A percentile compares a stretch with the other conserved stretches of the same genome.
Evolutionary conservation across 2,797 vertebrate genomes (phyloP).

Genomic region (Microctenopoma lineatum): DNA sequence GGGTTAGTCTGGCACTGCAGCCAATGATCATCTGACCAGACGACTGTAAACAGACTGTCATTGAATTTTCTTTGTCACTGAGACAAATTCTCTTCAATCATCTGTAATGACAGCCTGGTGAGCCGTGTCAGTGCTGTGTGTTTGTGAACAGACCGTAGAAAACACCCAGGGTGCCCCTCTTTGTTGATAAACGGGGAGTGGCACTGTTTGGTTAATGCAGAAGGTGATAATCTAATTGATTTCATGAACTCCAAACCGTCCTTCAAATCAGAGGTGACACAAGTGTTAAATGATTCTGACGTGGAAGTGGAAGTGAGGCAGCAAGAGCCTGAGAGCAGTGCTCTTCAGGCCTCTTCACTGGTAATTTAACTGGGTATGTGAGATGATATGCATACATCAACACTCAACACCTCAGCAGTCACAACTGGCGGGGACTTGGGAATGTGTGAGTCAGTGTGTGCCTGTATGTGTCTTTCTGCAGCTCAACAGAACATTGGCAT

Average conservation of each 20-base stretch:
- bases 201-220: slow-evolving; percentile 25
- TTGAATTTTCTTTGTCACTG: slow-evolving; percentile 8
- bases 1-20: slow-evolving; percentile 33
- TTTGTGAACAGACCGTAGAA: slow-evolving; percentile 27
- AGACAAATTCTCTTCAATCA: slow-evolving; percentile 37
- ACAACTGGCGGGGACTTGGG: slow-evolving; percentile 44
- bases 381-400: slow-evolving; percentile 78
- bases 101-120: slow-evolving; percentile 30
- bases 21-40: slow-evolving; percentile 32
- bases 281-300: slow-evolving; percentile 76
- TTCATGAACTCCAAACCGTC: slow-evolving; percentile 72
- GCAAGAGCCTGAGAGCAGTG: slow-evolving; percentile 53
- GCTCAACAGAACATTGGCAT: slow-evolving; percentile 54
- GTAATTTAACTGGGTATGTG: slow-evolving; percentile 77
- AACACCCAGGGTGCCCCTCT: slow-evolving; percentile 32
- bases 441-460: slow-evolving; percentile 25
- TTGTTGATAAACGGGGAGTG: slow-evolving; percentile 48
- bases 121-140: slow-evolving; percentile 16
- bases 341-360: slow-evolving; percentile 78
- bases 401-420: slow-evolving; percentile 71
- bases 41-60: slow-evolving; percentile 26
- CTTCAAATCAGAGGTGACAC: slow-evolving; percentile 72
- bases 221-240: slow-evolving; percentile 66
- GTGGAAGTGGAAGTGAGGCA: slow-evolving; percentile 48
- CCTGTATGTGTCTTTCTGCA: slow-evolving; percentile 46